phyloP scores from a whole-genome alignment of 2,113 vertebrate genomes.

The Morone saxatilis region DNA sequence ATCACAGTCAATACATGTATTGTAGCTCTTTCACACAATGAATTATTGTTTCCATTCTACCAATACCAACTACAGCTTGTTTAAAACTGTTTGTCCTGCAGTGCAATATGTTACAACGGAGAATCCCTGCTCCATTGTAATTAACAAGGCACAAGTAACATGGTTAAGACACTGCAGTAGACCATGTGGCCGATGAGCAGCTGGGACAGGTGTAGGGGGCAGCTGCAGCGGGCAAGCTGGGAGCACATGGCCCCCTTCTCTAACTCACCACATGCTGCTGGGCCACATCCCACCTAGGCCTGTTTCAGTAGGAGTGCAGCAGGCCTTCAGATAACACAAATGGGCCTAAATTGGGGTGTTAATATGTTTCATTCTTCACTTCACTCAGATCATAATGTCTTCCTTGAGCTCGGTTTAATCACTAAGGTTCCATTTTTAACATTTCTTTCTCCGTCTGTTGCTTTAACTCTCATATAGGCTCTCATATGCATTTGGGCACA shows the following conservation, averaged over 20 bases:
- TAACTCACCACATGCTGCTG: conserved; percentile 59
- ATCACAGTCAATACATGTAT: not conserved
- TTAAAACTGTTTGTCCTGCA: not conserved
- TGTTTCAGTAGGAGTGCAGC: conserved; percentile 3
- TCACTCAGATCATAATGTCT: not conserved
- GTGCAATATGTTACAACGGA: not conserved
- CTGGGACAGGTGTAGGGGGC: conserved; percentile 62
- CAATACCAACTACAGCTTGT: not conserved
- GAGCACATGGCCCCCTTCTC: conserved; percentile 65
- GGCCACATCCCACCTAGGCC: conserved; percentile 33
- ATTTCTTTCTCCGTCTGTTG: not conserved
- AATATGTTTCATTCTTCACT: not conserved
- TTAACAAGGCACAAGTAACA: conserved; percentile 14
- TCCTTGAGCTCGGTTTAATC: not conserved
- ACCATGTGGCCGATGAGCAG: conserved; percentile 66
- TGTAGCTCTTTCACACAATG: not conserved
- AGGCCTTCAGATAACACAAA: conserved; percentile 9
- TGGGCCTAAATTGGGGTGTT: not conserved
- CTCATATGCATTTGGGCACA: conserved; percentile 55
- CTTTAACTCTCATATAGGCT: conserved; percentile 36
- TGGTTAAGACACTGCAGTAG: conserved; percentile 37
- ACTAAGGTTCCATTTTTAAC: not conserved
- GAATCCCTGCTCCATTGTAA: not conserved
- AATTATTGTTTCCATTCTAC: not conserved
- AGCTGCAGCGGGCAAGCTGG: conserved; percentile 62